These are phyloP conservation scores for Drosophila formosana DNA, from an alignment of 2,888 invertebrate genomes.

Conservation along the genomic window DNA sequence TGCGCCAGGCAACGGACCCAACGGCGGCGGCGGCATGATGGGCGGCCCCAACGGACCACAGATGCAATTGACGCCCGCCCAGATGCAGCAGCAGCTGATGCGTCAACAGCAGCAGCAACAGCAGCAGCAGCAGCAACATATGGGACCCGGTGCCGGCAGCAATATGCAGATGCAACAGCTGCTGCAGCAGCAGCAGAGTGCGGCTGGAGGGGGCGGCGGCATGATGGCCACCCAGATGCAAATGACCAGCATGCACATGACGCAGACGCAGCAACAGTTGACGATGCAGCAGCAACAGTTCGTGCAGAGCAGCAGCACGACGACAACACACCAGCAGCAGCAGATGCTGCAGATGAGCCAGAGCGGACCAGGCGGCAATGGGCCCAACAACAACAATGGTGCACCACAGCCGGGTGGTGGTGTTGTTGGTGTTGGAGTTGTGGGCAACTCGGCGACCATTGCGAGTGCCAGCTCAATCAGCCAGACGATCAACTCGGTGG, in stretches of 20 bases:
- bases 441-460: constrained; percentile 51
- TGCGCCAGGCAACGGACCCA: constrained; percentile 60
- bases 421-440: constrained; percentile 33
- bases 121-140: constrained; percentile 83
- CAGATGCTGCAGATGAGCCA: constrained; percentile 83
- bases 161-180: constrained; percentile 84
- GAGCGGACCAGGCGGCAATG: constrained; percentile 41
- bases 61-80: constrained; percentile 85
- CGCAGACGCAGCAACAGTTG: constrained; percentile 72
- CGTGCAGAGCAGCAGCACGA: constrained; percentile 81
- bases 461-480: constrained; percentile 83
- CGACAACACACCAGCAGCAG: constrained; percentile 83
- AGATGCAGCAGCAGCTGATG: constrained; percentile 86
- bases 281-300: constrained; percentile 84
- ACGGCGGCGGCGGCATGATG: constrained; percentile 68
- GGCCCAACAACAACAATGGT: constrained; percentile 54
- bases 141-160: constrained; percentile 78
- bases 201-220: constrained; percentile 56
- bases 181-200: constrained; percentile 77
- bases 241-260: constrained; percentile 90
- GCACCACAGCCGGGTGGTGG: constrained; percentile 34
- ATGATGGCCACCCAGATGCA: constrained; percentile 85
- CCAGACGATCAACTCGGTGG: constrained; percentile 85
- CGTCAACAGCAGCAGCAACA: constrained; percentile 84
- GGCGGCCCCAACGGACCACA: constrained; percentile 79